Evolutionary conservation across 2,888 invertebrate species (phyloP).

Genomic region (Orchesellides sinensis): DNA sequence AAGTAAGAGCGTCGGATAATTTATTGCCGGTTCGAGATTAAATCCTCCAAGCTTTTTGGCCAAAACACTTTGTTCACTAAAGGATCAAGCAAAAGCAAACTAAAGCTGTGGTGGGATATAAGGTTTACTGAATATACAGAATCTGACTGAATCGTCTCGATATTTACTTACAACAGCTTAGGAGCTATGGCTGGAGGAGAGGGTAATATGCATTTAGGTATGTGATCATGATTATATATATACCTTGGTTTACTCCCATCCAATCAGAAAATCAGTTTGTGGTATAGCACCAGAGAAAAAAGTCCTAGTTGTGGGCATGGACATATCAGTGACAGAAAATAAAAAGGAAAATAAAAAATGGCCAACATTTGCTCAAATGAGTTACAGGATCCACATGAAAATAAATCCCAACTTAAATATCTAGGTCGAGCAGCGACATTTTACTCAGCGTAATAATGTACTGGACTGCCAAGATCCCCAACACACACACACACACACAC

Average conservation of each 20-base stretch:
- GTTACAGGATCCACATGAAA: conserved; percentile 52
- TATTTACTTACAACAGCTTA: no score
- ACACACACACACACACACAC: not conserved
- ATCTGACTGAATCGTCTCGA: no score
- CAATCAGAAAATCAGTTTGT: no score
- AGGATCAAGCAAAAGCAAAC: conserved; percentile 22
- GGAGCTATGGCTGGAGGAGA: no score
- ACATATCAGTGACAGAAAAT: conserved; percentile 53
- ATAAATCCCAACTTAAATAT: conserved; percentile 55
- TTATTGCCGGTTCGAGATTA: conserved; percentile 44
- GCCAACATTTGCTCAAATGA: conserved; percentile 60
- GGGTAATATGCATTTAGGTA: no score
- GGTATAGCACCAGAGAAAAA: no score
- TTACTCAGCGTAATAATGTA: conserved; percentile 8
- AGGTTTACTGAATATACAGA: no score
- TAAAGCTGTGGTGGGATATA: no score
- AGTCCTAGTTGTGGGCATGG: no score
- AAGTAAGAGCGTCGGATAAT: conserved; percentile 21
- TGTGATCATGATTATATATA: no score
- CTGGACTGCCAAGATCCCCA: conserved; percentile 34
- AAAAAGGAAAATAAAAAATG: conserved; percentile 55
- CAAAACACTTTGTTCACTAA: conserved; percentile 26
- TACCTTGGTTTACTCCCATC: no score
- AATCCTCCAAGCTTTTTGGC: conserved; percentile 48
- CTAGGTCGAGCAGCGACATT: conserved; percentile 53